These are phyloP conservation scores for Micronycteris hirsuta DNA, from an alignment of 2,113 vertebrate species.

Conservation along the genomic window DNA sequence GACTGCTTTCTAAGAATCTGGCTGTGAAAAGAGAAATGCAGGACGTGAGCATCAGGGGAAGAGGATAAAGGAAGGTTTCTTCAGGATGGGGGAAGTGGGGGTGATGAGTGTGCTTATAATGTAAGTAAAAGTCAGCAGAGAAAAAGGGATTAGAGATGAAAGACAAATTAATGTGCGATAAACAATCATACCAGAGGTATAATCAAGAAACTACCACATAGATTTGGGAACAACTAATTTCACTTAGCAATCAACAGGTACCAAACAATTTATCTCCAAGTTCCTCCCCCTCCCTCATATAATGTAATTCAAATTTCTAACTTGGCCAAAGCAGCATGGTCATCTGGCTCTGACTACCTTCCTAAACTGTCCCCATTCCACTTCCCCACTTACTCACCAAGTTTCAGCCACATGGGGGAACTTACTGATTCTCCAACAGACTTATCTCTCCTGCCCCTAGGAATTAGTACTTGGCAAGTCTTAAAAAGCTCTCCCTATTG, in stretches of 20 bases:
- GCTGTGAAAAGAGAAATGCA: background rate
- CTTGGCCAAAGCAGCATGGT: background rate
- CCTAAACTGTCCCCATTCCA: too few species aligned
- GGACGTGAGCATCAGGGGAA: background rate
- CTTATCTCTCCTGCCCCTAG: background rate
- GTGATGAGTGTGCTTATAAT: background rate
- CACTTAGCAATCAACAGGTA: background rate
- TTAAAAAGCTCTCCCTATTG: background rate
- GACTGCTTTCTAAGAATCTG: background rate
- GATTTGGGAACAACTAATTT: too few species aligned
- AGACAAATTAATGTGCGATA: background rate
- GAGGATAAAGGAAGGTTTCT: background rate
- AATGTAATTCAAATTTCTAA: background rate
- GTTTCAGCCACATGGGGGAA: too few species aligned
- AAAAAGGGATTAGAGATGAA: background rate
- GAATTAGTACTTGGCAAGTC: background rate
- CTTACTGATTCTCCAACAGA: background rate
- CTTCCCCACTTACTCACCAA: background rate
- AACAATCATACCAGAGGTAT: background rate
- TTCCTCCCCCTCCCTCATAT: background rate
- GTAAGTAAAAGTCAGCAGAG: background rate
- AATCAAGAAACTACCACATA: background rate
- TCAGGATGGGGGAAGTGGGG: background rate
- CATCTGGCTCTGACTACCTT: background rate
- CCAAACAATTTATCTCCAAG: background rate